These are phyloP conservation scores for Fistularia tabacaria DNA, from an alignment of 2,797 vertebrate species.

Conservation along the genomic window DNA sequence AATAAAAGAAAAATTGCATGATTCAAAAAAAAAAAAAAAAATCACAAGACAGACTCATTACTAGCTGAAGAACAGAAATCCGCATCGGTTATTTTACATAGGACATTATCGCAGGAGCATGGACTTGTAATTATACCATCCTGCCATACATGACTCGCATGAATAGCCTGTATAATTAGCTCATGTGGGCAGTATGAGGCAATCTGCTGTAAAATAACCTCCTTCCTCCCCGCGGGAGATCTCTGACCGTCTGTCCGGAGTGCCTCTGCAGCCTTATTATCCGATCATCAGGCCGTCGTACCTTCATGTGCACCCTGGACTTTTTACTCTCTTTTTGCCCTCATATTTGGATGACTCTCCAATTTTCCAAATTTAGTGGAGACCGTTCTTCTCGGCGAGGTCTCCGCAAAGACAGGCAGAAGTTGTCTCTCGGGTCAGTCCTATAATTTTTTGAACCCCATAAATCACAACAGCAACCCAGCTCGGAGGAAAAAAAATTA, in stretches of 20 bases:
- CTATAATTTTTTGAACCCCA: too few relatives aligned
- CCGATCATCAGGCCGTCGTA: slow-evolving; percentile 41
- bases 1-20: too few relatives aligned
- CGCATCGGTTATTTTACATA: slow-evolving; percentile 38
- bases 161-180: slow-evolving; percentile 70
- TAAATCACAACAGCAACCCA: too few relatives aligned
- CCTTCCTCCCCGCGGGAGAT: slow-evolving; percentile 55
- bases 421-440: too few relatives aligned
- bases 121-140: slow-evolving; percentile 60
- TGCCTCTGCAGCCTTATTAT: slow-evolving; percentile 51
- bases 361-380: too few relatives aligned
- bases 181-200: slow-evolving; percentile 63
- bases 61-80: slow-evolving; percentile 36
- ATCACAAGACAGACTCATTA: slow-evolving; percentile 26
- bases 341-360: too few relatives aligned
- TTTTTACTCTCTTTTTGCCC: slow-evolving; percentile 6
- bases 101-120: slow-evolving; percentile 45
- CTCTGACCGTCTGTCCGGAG: slow-evolving; percentile 63
- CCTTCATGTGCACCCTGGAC: slow-evolving; percentile 27
- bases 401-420: too few relatives aligned
- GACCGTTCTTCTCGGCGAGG: too few relatives aligned
- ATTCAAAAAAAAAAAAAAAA: slow-evolving; percentile 7
- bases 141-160: slow-evolving; percentile 63
- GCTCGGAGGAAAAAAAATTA: too few relatives aligned
- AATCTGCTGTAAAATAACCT: slow-evolving; percentile 70